Percentiles rank a stretch among this genome's conserved stretches.
Evolutionary conservation across 1,140 invertebrate species (phyloP).

Genomic region (Dysdera silvatica): DNA sequence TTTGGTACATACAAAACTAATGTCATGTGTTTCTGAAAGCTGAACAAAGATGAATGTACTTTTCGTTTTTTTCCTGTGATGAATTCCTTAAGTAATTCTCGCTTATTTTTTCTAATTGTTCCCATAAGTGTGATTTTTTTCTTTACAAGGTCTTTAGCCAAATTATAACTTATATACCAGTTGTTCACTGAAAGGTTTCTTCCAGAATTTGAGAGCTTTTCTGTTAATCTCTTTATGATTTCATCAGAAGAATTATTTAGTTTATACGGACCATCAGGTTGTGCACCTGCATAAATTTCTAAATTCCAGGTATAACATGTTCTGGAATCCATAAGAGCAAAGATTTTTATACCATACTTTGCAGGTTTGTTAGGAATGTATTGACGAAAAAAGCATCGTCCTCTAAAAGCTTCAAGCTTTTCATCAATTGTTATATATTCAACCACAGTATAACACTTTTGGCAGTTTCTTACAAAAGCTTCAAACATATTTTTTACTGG

Average conservation of each 20-base stretch:
- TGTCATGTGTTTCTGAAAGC: constrained; percentile 21
- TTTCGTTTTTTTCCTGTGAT: constrained; percentile 1
- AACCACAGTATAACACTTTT: constrained; percentile 9
- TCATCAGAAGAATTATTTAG: neutral
- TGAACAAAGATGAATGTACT: constrained; percentile 19
- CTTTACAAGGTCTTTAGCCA: constrained; percentile 19
- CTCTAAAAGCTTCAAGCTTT: constrained; percentile 32
- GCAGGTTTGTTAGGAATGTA: constrained; percentile 32
- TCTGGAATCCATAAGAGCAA: constrained; percentile 23
- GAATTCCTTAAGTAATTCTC: constrained; percentile 26
- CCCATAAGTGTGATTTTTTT: constrained; percentile 25
- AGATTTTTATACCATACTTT: constrained; percentile 36
- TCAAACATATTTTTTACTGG: constrained; percentile 27
- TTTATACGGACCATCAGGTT: constrained; percentile 27
- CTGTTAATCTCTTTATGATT: constrained; percentile 12
- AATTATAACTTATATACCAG: constrained; percentile 21
- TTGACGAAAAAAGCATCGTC: constrained; percentile 28
- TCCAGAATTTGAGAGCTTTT: constrained; percentile 8
- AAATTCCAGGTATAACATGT: constrained; percentile 30
- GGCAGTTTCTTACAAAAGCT: constrained; percentile 29
- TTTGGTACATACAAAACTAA: constrained; percentile 33
- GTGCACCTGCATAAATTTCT: constrained; percentile 31
- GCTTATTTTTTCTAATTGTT: constrained; percentile 26
- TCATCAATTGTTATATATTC: constrained; percentile 33
- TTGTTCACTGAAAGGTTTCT: constrained; percentile 27